A percentile compares a stretch with the other conserved stretches of the same genome.
phyloP scores from a whole-genome alignment of 2,797 vertebrate genomes.

The Phalanger gymnotis region DNA sequence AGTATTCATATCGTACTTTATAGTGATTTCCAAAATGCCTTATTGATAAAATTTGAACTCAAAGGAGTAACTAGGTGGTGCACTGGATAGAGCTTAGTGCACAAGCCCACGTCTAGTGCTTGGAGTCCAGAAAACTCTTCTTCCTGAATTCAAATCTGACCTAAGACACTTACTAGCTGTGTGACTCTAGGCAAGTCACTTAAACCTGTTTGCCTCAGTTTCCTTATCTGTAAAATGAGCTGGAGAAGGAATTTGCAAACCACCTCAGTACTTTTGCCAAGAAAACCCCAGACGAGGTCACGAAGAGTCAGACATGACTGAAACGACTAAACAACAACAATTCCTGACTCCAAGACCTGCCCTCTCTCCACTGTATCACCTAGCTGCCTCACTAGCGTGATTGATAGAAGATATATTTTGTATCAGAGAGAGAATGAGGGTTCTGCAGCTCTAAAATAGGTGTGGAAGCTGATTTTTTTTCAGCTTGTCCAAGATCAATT shows the following conservation, averaged over 20 bases:
- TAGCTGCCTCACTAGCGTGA: neutral
- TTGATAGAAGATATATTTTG: neutral
- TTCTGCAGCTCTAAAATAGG: neutral
- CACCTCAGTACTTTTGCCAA: neutral
- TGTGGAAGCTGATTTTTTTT: neutral
- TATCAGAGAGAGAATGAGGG: neutral
- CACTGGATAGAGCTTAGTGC: neutral
- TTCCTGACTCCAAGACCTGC: neutral
- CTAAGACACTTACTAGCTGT: neutral
- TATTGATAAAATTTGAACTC: neutral
- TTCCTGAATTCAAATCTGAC: neutral
- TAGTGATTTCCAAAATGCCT: neutral
- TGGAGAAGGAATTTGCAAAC: neutral
- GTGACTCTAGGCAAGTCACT: neutral
- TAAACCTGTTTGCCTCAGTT: neutral
- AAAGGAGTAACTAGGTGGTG: neutral
- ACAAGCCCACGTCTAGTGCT: too few relatives aligned
- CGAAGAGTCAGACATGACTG: neutral
- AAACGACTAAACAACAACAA: neutral
- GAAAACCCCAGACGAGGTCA: neutral
- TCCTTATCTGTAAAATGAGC: neutral
- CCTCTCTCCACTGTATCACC: neutral
- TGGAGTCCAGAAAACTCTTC: neutral
- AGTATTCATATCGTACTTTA: neutral
- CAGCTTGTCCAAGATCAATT: neutral